These are phyloP conservation scores for Meteorus colon DNA, from an alignment of 2,888 invertebrate genomes.

Conservation along the genomic window DNA sequence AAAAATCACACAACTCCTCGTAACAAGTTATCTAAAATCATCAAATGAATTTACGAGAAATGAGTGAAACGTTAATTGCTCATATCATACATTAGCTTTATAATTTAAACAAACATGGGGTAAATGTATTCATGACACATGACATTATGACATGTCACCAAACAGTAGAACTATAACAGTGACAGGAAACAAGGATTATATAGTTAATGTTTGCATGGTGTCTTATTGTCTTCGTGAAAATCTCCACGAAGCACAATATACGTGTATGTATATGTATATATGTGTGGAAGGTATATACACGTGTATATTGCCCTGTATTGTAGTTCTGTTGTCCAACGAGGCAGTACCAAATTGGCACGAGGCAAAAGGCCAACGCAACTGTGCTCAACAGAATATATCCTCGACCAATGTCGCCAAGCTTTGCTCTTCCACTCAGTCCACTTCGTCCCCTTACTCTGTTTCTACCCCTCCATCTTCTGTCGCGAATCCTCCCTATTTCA, in stretches of 20 bases:
- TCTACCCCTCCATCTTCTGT: background rate
- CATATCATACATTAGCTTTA: no score
- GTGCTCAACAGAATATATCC: constrained; percentile 28
- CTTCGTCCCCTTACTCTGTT: constrained; percentile 3
- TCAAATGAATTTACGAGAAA: no score
- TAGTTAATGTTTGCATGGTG: constrained; percentile 27
- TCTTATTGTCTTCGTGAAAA: constrained; percentile 34
- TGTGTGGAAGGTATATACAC: background rate
- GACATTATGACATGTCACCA: background rate
- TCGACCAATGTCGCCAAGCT: constrained; percentile 8
- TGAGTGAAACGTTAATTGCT: no score
- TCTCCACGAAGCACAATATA: background rate
- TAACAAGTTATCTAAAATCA: no score
- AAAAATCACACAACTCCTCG: no score
- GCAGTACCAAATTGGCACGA: constrained; percentile 32
- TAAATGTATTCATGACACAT: no score
- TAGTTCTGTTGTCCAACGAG: constrained; percentile 35
- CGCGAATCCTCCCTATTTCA: constrained; percentile 5
- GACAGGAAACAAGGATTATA: background rate
- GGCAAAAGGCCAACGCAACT: constrained; percentile 37
- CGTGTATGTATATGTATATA: no score
- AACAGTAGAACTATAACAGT: background rate
- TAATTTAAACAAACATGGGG: no score
- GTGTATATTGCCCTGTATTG: background rate
- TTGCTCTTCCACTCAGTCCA: constrained; percentile 18